Percentiles rank a stretch among this genome's conserved stretches.
Conservation (phyloP, 1,140 invertebrate genomes). For the Tetramorium simillimum region DNA sequence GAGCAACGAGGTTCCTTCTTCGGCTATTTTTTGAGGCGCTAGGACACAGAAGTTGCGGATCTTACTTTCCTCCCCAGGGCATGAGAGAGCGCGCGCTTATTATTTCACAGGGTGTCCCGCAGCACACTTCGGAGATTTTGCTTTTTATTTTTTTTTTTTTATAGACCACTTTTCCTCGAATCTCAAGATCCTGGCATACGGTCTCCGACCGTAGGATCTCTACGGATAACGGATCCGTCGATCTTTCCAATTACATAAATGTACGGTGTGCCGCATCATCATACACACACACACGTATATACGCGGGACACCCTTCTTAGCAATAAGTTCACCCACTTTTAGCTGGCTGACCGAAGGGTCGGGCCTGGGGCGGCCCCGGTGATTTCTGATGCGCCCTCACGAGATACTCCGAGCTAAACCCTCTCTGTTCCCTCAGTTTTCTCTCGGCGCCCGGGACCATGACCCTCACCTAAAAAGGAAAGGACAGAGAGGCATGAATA, state of each 20-base stretch:
- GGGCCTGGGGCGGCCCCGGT: constrained; percentile 79
- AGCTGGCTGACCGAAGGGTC: constrained; percentile 79
- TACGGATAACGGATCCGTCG: constrained; percentile 2
- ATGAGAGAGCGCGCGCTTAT: constrained; percentile 29
- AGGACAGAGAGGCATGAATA: constrained; percentile 19
- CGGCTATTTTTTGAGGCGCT: constrained; percentile 79
- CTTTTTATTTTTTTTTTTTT: not conserved
- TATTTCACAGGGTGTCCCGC: constrained; percentile 48
- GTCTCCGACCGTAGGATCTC: not conserved
- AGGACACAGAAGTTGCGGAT: constrained; percentile 47
- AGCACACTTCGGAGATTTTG: not conserved
- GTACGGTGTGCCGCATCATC: not conserved
- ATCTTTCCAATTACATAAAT: constrained; percentile 10
- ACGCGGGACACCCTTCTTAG: constrained; percentile 42
- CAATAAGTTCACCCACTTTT: constrained; percentile 76
- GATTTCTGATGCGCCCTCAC: constrained; percentile 84
- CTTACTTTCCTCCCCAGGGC: constrained; percentile 11
- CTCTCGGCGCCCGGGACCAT: constrained; percentile 88
- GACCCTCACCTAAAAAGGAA: constrained; percentile 84
- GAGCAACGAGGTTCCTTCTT: constrained; percentile 83
- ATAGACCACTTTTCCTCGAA: constrained; percentile 18
- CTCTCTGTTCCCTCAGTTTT: constrained; percentile 86
- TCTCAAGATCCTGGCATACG: constrained; percentile 2
- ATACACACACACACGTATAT: not conserved
- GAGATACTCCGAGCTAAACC: constrained; percentile 83